Conservation (phyloP, 2,797 vertebrate genomes). For the Capromys pilorides region DNA sequence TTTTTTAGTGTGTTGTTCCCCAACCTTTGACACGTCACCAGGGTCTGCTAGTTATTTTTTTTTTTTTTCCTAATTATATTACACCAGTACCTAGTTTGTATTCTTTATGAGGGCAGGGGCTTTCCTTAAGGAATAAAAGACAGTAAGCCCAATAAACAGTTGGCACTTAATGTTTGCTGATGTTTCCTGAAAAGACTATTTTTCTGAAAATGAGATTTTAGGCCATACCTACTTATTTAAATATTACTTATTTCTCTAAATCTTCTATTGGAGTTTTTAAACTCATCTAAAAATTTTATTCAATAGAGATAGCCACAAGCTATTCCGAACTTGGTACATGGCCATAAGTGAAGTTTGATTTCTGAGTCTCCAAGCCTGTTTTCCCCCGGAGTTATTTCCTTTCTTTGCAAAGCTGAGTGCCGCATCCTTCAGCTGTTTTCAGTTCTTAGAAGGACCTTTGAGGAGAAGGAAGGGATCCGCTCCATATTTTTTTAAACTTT, state of each 20-base stretch:
- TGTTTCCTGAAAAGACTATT: not conserved
- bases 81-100: not conserved
- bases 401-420: constrained; percentile 21
- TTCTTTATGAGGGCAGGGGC: not conserved
- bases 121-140: not conserved
- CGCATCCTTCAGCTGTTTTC: not conserved
- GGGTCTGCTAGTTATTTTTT: not conserved
- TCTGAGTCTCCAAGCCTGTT: not conserved
- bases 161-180: not conserved
- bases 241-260: not conserved
- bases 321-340: not conserved
- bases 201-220: constrained; percentile 20
- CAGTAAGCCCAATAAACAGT: not conserved
- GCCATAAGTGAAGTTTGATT: not conserved
- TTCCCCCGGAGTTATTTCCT: not conserved
- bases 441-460: not conserved
- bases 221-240: not conserved
- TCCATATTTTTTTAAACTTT: constrained; percentile 24
- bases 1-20: not conserved
- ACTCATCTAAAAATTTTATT: constrained; percentile 5
- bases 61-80: not conserved
- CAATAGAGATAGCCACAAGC: not conserved
- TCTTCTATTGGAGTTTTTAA: not conserved
- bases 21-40: not conserved
- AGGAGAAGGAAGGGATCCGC: not conserved